Percentiles rank a stretch among this genome's conserved stretches.
Evolutionary conservation across 1,140 invertebrate genomes (phyloP).

Genomic region (Drosophila athabasca): DNA sequence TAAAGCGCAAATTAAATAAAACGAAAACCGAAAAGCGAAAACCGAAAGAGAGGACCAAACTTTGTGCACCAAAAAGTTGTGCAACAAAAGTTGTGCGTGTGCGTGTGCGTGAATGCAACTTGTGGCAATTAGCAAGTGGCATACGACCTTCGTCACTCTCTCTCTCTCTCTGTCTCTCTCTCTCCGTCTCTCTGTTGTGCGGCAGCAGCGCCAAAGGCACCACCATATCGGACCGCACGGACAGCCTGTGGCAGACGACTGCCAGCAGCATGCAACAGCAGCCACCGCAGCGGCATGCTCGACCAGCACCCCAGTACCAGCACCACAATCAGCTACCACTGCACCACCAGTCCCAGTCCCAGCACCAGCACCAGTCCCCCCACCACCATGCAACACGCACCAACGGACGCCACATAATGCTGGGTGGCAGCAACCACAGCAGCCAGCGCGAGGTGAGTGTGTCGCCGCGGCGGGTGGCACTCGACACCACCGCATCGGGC

Average conservation of each 20-base stretch:
- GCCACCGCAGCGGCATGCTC: constrained; percentile 54
- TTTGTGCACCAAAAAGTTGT: neutral
- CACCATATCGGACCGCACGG: constrained; percentile 79
- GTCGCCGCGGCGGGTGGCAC: constrained; percentile 64
- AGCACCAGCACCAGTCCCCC: constrained; percentile 37
- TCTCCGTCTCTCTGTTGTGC: no score
- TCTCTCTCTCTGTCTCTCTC: neutral
- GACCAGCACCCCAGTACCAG: constrained; percentile 51
- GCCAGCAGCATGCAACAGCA: constrained; percentile 68
- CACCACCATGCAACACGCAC: constrained; percentile 47
- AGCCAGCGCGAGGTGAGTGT: constrained; percentile 69
- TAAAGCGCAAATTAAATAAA: constrained; percentile 70
- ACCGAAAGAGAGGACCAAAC: constrained; percentile 2
- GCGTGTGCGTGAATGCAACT: constrained; percentile 21
- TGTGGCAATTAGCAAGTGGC: constrained; percentile 58
- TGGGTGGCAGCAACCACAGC: constrained; percentile 72
- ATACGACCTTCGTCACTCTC: constrained; percentile 1
- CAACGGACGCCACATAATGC: constrained; percentile 54
- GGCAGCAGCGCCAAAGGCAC: constrained; percentile 40
- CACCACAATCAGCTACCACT: constrained; percentile 24
- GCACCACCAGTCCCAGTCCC: constrained; percentile 21
- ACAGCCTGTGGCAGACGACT: constrained; percentile 78
- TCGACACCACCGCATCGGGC: constrained; percentile 76
- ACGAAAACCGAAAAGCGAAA: constrained; percentile 22
- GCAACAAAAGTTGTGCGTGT: constrained; percentile 25